A percentile compares a stretch with the other conserved stretches of the same genome.
phyloP scores from a whole-genome alignment of 2,888 invertebrate genomes.

The Cancer borealis region DNA sequence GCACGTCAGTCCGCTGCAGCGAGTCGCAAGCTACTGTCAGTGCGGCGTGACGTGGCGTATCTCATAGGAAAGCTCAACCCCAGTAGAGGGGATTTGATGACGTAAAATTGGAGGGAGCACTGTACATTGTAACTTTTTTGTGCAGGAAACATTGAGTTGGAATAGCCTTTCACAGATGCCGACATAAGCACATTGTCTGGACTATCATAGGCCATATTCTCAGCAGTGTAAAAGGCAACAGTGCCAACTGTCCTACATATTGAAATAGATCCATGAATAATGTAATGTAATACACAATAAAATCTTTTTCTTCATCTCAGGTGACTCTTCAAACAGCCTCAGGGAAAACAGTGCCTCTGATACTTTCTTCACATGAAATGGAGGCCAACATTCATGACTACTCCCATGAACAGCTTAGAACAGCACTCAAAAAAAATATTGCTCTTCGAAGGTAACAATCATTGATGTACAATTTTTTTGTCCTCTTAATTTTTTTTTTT shows the following conservation, averaged over 20 bases:
- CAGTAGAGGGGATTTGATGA: too few species aligned
- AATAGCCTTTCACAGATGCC: not conserved
- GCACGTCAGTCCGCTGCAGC: too few species aligned
- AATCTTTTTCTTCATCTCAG: conserved; percentile 38
- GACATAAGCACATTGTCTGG: not conserved
- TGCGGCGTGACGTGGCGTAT: too few species aligned
- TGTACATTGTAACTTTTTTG: not conserved
- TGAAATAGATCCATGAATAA: not conserved
- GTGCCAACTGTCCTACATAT: too few species aligned
- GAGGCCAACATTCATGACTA: conserved; percentile 80
- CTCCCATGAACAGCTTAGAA: conserved; percentile 77
- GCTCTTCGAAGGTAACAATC: conserved; percentile 80
- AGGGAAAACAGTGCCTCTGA: conserved; percentile 87
- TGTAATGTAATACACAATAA: not conserved
- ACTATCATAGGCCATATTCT: not conserved
- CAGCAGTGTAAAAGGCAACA: not conserved
- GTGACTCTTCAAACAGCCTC: conserved; percentile 87
- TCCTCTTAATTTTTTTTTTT: too few species aligned
- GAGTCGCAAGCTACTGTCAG: too few species aligned
- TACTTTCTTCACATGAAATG: conserved; percentile 86
- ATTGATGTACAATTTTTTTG: conserved; percentile 85
- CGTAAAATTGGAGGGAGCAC: not conserved
- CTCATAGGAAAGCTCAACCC: too few species aligned
- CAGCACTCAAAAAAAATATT: conserved; percentile 78
- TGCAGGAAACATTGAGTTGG: not conserved